Base-by-base conservation (phyloP, 2,797 vertebrate genomes). In the Tauraco hartlaubi region DNA sequence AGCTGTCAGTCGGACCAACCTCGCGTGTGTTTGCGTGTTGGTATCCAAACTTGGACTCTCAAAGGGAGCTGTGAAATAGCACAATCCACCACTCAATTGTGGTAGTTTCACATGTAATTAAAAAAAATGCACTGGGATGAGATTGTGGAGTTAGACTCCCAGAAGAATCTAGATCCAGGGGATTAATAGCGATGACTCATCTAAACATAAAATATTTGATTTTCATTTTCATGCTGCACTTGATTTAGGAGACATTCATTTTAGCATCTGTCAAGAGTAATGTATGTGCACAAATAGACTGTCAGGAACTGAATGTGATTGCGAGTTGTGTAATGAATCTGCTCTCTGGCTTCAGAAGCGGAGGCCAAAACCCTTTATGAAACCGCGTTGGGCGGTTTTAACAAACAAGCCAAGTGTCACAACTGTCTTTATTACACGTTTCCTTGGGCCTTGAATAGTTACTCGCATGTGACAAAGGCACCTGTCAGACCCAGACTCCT, bases 181-280 rank as follows among this genome's bases (percentile, higher is more conserved):
- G 74, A 64, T 87, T 28, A 44, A 63, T 33, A 35, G 71, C 82
- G 78, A 4, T 68, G 78, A 68, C 71, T 94, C 88, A 72, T 43
- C 92, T 64, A 59, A 83, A 84, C 55, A 37, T 63, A 79, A 90
- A 95, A 79, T 76, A 76, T 63, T 91, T 67, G 56, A 62, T 86
- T 86, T 86, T 91, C 91, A 33, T 91, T 84, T 76, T 73, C 78
- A 51, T 48, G 5, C 73, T 46, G 77, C 64, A 0, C 16, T 90
- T 90, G 72, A 44, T 61, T 74, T 52, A 44, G 92, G 86, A 93
- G 73, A 52, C 44, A 44, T 31, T 83, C 59, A 11, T 43, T 83
- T 75, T 73, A 63, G 59, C 90, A 62, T 37, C 89, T 90, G 79
- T 49, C 89, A 61, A 22, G 68, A 76, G 83, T 31, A 20, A 62